Base-by-base conservation (phyloP, 2,113 vertebrate genomes). In the Channa maculata region DNA sequence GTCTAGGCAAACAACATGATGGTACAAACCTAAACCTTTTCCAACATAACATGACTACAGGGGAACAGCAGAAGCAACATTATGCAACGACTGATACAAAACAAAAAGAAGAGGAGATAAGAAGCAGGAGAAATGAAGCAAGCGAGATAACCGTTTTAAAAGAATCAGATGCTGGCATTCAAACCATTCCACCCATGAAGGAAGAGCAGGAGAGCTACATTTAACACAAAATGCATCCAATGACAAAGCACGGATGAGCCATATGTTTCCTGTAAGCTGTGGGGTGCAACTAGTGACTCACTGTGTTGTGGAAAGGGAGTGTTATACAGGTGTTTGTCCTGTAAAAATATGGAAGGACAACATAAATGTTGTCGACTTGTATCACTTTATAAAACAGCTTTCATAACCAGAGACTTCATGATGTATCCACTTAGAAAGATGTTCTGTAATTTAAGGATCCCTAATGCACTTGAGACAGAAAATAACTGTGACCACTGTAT, bases 161-260 rank as follows among this genome's bases (percentile, higher is more conserved):
- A 85, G 96, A 97, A 89, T 86, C 93, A 13, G 95, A 97, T 67
- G 95, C 95, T 68, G 90, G 93, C 1, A 92, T 92, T 77, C 95
- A 96, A 91, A 96, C 94, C 41, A 85, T 95, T 71, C 94, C 95
- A 75, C 92, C 93, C 45, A 92, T 98, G 91, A 99, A 98, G 87
- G 96, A 98, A 86, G 96, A 96, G 67, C 95, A 95, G 83, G 92
- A 96, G 90, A 95, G 95, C 93, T 60, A 75, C 73, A 79, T 87
- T 49, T 88, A 61, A 74, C 24, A 11, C 13, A 24, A 8, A 14
- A 60, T 7, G 68, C 34, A 68, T 51, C 51, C 57, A 51, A 57
- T 54, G 41, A 76, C 58, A 44, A n/a, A 65, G 51, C 36, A 11
- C 5, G 37, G 41, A 39, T 36, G 49, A 66, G 71, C 61, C 46